Conservation (phyloP, 2,888 invertebrate genomes). For the Calameuta filiformis region DNA sequence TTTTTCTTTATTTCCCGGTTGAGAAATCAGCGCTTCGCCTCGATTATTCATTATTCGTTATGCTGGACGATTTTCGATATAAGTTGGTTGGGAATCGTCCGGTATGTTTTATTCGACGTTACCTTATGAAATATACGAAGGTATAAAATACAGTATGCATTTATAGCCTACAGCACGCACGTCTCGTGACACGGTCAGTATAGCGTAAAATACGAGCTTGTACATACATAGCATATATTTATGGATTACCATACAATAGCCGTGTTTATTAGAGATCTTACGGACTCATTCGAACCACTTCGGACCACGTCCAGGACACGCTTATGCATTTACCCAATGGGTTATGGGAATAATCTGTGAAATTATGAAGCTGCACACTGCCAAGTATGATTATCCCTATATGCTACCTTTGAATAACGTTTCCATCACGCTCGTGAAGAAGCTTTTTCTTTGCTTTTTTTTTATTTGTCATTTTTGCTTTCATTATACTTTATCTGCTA, state of each 20-base stretch:
- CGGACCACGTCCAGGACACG: background rate
- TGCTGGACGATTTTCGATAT: background rate
- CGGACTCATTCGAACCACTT: constrained; percentile 1
- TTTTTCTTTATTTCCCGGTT: background rate
- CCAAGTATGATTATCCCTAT: background rate
- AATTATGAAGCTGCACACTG: constrained; percentile 1
- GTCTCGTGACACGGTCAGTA: background rate
- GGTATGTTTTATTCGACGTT: background rate
- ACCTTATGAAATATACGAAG: background rate
- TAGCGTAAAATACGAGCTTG: constrained; percentile 9
- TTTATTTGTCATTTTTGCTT: background rate
- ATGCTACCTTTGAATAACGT: constrained; percentile 3
- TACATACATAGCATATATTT: constrained; percentile 38
- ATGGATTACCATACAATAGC: constrained; percentile 57
- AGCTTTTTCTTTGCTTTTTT: background rate
- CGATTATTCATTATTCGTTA: background rate
- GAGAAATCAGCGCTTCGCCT: background rate
- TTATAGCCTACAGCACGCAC: background rate
- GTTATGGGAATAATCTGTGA: background rate
- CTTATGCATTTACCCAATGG: background rate
- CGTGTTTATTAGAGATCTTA: constrained; percentile 50
- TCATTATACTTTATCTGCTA: background rate
- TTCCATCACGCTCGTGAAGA: background rate
- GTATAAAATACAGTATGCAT: constrained; percentile 1
- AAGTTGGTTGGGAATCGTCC: background rate